These are phyloP conservation scores for Drosophila niveifrons DNA, from an alignment of 2,888 invertebrate species.

Conservation along the genomic window DNA sequence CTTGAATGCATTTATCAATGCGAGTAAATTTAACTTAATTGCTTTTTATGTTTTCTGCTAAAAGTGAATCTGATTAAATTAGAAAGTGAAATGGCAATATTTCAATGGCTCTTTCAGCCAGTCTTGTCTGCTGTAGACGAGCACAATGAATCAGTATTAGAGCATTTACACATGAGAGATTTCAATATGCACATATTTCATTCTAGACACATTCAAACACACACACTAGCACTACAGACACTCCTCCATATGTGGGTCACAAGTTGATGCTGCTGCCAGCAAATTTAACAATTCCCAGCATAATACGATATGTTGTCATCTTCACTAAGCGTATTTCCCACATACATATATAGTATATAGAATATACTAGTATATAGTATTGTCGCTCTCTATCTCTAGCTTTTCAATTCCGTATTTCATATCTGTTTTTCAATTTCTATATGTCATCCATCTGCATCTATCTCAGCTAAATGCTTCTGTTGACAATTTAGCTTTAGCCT, in stretches of 20 bases:
- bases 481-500: slow-evolving; percentile 60
- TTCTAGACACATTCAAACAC: slow-evolving; percentile 1
- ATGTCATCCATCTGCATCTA: slow-evolving; percentile 36
- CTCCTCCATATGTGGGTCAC: slow-evolving; percentile 30
- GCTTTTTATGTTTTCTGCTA: neutral
- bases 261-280: slow-evolving; percentile 15
- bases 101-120: neutral
- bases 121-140: neutral
- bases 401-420: slow-evolving; percentile 1
- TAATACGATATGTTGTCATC: slow-evolving; percentile 44
- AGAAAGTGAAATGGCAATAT: neutral
- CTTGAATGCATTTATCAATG: slow-evolving; percentile 3
- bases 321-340: slow-evolving; percentile 11
- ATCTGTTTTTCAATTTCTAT: slow-evolving; percentile 16
- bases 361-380: neutral
- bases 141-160: slow-evolving; percentile 43
- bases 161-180: slow-evolving; percentile 35
- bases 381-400: neutral
- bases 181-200: slow-evolving; percentile 14
- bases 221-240: neutral
- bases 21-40: neutral
- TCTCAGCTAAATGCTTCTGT: slow-evolving; percentile 50
- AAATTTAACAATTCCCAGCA: slow-evolving; percentile 22
- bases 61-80: neutral
- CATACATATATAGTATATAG: slow-evolving; percentile 24